Evolutionary conservation across 2,888 invertebrate genomes (phyloP), one percentile per base, ranked within the genome.

Genomic region (Rhynchonema sp.): DNA sequence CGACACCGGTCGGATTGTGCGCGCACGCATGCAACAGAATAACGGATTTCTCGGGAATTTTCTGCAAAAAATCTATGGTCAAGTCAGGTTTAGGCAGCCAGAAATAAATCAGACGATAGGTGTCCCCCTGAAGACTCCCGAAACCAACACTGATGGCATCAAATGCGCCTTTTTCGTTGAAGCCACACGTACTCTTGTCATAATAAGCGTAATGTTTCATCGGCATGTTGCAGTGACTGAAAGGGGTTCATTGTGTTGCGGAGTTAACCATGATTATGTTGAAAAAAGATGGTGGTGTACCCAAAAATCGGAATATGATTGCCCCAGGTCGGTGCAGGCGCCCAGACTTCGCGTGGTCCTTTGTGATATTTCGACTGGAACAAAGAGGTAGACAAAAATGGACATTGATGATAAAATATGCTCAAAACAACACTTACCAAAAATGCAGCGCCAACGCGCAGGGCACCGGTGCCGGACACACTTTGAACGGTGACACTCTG

Each of bases 1-100:
- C 91, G 1, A 91, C 88, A 23, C 91, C 91, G 29, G 96, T 98
- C 22, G 96, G 96, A 78, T 98, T 96, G 77, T 96, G 96, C 9
- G 96, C 94, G 77, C 94, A 96, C 1, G 94, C 94, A 74, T 96
- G 96, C 49, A 98, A 77, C 61, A 98, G 77, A 67, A 98, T 83
- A 17, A 92, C 82, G 0, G 92, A 85, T 58, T 83, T 83, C 70
- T 86, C 84, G 0, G 94, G 94, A 55, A 92, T 89, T 81, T 87
- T 87, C 87, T 90, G 75, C 13, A 80, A 79, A 61, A 54, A 49
- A 17, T 49, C n/a, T n/a, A 6, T n/a, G n/a, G n/a, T n/a, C n/a
- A n/a, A n/a, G n/a, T n/a, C n/a, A n/a, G n/a, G n/a, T n/a, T n/a
- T n/a, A n/a, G n/a, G n/a, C n/a, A n/a, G n/a, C n/a, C n/a, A n/a